Evolutionary conservation across 2,888 invertebrate species (phyloP).

Genomic region (Spisula subtruncata): DNA sequence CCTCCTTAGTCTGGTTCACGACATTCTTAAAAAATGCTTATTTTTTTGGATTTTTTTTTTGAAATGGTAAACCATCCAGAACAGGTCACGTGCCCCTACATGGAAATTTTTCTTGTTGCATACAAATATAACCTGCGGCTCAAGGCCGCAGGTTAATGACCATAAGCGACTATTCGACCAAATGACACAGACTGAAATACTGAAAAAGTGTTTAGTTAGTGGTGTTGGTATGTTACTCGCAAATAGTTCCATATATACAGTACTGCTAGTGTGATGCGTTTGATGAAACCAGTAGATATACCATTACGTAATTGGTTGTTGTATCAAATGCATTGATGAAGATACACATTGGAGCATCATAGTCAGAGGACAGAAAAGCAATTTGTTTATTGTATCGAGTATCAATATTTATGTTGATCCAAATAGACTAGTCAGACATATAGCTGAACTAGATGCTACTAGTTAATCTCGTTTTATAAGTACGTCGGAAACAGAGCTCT

Average conservation of each 20-base stretch:
- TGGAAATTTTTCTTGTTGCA: too few relatives aligned
- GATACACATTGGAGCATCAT: not conserved
- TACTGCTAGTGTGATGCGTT: not conserved
- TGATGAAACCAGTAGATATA: not conserved
- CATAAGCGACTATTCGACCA: not conserved
- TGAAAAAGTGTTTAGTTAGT: not conserved
- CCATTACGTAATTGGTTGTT: not conserved
- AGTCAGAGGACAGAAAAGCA: not conserved
- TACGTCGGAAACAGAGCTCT: too few relatives aligned
- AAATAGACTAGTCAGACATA: not conserved
- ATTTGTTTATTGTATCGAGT: not conserved
- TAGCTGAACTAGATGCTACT: not conserved
- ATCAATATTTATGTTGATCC: not conserved
- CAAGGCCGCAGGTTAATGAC: not conserved
- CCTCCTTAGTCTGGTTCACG: too few relatives aligned
- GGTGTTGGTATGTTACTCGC: too few relatives aligned
- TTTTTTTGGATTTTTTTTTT: too few relatives aligned
- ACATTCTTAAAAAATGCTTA: too few relatives aligned
- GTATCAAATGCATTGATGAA: not conserved
- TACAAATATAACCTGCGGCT: too few relatives aligned
- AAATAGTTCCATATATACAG: too few relatives aligned
- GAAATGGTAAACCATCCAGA: too few relatives aligned
- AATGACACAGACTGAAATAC: not conserved
- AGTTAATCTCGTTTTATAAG: not conserved
- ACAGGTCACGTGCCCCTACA: too few relatives aligned